phyloP scores from a whole-genome alignment of 2,797 vertebrate species.

The Mormyrus hasselquistii region DNA sequence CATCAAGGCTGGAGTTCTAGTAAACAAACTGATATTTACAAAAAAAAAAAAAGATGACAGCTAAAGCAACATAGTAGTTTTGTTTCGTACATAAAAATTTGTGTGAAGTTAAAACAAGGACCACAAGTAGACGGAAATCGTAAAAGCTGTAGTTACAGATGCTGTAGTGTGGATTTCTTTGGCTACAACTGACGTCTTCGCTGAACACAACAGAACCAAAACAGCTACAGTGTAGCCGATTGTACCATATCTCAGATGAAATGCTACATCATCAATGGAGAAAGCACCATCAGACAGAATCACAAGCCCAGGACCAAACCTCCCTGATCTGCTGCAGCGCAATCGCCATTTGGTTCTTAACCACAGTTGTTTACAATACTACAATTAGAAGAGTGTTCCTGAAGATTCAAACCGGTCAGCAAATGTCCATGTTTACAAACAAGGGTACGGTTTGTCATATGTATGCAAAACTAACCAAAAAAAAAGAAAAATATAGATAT shows the following conservation, averaged over 20 bases:
- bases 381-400: neutral
- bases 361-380: neutral
- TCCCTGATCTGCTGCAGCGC: neutral
- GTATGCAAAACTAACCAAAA: neutral
- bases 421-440: neutral
- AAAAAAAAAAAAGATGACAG: neutral
- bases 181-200: neutral
- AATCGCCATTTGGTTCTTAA: neutral
- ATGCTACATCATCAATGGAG: slow-evolving; percentile 15
- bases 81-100: neutral
- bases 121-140: neutral
- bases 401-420: neutral
- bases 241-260: neutral
- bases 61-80: neutral
- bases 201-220: neutral
- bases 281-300: slow-evolving; percentile 13
- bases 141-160: neutral
- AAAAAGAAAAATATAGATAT: neutral
- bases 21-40: neutral
- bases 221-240: neutral
- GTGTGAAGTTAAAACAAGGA: neutral
- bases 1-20: neutral
- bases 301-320: neutral
- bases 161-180: slow-evolving; percentile 14
- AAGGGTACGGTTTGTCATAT: neutral